Conservation (phyloP, 2,888 invertebrate species). For the Trimorus sp. region DNA sequence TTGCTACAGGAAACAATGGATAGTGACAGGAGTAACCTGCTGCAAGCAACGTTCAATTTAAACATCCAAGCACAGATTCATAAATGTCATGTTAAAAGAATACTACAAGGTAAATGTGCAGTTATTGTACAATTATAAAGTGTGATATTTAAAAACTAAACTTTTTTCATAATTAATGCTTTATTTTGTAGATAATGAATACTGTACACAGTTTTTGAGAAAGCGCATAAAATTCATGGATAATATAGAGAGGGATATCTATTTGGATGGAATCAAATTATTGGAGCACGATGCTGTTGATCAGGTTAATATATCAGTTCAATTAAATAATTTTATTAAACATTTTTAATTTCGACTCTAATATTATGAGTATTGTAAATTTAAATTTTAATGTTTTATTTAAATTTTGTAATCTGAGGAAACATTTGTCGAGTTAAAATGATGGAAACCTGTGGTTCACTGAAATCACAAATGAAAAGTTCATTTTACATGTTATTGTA, state of each 20-base stretch:
- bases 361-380: too few species aligned
- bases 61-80: too few species aligned
- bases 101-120: background rate
- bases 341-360: background rate
- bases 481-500: too few species aligned
- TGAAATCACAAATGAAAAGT: too few species aligned
- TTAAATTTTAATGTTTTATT: too few species aligned
- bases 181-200: background rate
- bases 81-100: background rate
- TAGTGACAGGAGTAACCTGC: too few species aligned
- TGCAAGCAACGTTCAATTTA: too few species aligned
- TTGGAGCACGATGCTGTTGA: background rate
- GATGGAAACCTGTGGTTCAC: too few species aligned
- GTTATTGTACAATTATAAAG: background rate
- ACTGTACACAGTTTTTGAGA: background rate
- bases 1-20: too few species aligned
- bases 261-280: background rate
- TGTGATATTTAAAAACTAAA: background rate
- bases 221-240: background rate
- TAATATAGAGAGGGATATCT: background rate
- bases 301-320: background rate
- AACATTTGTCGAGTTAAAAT: too few species aligned
- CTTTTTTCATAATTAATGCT: background rate
- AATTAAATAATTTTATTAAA: background rate
- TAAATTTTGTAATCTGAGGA: too few species aligned